Conservation (phyloP, 2,113 vertebrate species). For the Apus apus region DNA sequence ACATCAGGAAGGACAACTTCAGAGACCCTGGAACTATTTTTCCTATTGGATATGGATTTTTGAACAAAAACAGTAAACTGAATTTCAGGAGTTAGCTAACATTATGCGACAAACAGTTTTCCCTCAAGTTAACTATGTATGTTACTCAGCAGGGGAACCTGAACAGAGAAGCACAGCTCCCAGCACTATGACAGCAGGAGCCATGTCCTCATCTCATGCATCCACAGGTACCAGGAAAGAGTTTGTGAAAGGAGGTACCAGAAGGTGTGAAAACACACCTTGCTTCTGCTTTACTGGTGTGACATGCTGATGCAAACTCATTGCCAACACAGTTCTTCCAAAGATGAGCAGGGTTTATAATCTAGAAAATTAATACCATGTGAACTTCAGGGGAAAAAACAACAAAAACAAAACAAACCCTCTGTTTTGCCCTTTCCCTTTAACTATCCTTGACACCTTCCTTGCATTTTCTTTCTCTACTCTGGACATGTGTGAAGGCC, state of each 20-base stretch:
- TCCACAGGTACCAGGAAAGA: background rate
- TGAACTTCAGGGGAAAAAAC: background rate
- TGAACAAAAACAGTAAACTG: background rate
- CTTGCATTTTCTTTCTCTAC: background rate
- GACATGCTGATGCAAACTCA: background rate
- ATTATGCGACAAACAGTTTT: background rate
- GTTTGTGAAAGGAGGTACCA: background rate
- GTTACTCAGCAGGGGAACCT: background rate
- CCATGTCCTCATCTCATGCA: background rate
- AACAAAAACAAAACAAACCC: fast-evolving
- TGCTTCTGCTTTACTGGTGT: background rate
- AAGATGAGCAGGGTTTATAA: background rate
- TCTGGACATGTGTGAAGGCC: background rate
- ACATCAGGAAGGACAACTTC: background rate
- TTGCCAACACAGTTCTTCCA: background rate
- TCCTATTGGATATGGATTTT: background rate
- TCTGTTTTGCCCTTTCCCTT: background rate
- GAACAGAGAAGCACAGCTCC: background rate
- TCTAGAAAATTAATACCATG: background rate
- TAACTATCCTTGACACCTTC: background rate
- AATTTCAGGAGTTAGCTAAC: background rate
- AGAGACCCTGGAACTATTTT: background rate
- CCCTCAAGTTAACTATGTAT: background rate
- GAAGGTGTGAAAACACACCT: background rate
- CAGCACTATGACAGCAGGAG: background rate